A percentile compares a stretch with the other conserved stretches of the same genome.
phyloP scores from a whole-genome alignment of 2,888 invertebrate genomes.

The Epiblema foenella region DNA sequence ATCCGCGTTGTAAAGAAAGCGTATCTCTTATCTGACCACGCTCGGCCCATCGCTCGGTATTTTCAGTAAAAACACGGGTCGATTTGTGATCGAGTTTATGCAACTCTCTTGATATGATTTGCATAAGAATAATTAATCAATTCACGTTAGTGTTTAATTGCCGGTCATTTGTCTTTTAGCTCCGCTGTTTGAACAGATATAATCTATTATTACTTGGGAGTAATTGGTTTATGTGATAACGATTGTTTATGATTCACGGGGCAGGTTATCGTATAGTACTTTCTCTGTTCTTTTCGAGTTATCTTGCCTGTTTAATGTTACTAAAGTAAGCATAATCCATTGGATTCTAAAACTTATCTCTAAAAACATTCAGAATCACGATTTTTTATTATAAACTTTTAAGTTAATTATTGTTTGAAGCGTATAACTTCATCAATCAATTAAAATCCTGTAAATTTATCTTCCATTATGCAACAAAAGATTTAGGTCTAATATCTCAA shows the following conservation, averaged over 20 bases:
- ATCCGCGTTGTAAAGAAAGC: conserved; percentile 48
- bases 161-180: conserved; percentile 39
- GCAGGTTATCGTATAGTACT: neutral
- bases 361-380: neutral
- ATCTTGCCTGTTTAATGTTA: neutral
- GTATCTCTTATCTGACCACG: conserved; percentile 39
- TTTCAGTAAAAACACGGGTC: conserved; percentile 56
- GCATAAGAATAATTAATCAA: conserved; percentile 52
- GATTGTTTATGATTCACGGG: conserved; percentile 21
- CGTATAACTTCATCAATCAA: neutral
- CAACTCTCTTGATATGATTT: conserved; percentile 53
- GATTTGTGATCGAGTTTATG: conserved; percentile 54
- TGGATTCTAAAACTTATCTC: neutral
- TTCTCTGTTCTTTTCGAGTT: conserved; percentile 8
- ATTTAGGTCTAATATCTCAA: neutral
- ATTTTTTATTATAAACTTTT: neutral
- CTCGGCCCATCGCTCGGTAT: conserved; percentile 55
- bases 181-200: conserved; percentile 15
- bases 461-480: neutral
- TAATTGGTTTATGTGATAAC: conserved; percentile 36
- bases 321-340: neutral
- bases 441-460: neutral
- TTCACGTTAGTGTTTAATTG: conserved; percentile 38
- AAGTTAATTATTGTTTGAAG: neutral
- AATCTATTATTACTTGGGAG: conserved; percentile 38